Conservation (phyloP, 2,888 invertebrate species). For the Sphaerophoria rueppellii region DNA sequence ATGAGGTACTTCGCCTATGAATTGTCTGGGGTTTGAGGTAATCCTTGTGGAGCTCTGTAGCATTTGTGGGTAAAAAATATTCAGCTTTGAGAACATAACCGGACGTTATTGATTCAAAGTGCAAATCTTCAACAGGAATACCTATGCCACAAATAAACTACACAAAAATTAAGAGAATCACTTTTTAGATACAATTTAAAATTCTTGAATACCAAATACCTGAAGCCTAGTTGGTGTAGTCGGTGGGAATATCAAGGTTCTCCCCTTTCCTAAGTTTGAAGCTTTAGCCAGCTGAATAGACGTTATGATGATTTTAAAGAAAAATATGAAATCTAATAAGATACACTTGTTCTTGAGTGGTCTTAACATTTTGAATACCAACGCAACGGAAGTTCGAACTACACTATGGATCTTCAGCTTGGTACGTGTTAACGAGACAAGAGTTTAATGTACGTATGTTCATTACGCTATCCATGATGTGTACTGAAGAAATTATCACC, state of each 20-base stretch:
- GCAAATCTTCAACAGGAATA: slow-evolving; percentile 79
- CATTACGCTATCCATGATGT: slow-evolving; percentile 21
- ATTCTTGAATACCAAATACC: slow-evolving; percentile 73
- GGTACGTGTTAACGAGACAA: background rate
- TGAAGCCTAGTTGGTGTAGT: slow-evolving; percentile 80
- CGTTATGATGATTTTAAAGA: background rate
- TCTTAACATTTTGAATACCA: slow-evolving; percentile 34
- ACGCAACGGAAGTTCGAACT: slow-evolving; percentile 5
- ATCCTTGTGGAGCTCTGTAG: slow-evolving; percentile 77
- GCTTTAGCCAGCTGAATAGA: background rate
- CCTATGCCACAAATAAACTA: slow-evolving; percentile 81
- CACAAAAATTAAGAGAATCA: background rate
- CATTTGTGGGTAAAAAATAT: slow-evolving; percentile 78
- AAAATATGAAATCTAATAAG: slow-evolving; percentile 2
- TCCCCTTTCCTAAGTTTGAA: slow-evolving; percentile 1
- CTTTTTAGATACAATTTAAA: background rate
- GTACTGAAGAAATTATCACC: slow-evolving; percentile 46
- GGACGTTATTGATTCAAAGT: slow-evolving; percentile 79
- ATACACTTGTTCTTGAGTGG: background rate
- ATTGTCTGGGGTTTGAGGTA: slow-evolving; percentile 78
- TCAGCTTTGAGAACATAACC: slow-evolving; percentile 80
- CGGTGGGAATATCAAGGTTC: slow-evolving; percentile 78
- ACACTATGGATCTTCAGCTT: background rate
- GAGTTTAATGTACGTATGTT: background rate
- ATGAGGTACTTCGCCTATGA: slow-evolving; percentile 74